A percentile compares a stretch with the other conserved stretches of the same genome.
Evolutionary conservation across 2,888 invertebrate genomes (phyloP).

Genomic region (Acanthoscelides obtectus): DNA sequence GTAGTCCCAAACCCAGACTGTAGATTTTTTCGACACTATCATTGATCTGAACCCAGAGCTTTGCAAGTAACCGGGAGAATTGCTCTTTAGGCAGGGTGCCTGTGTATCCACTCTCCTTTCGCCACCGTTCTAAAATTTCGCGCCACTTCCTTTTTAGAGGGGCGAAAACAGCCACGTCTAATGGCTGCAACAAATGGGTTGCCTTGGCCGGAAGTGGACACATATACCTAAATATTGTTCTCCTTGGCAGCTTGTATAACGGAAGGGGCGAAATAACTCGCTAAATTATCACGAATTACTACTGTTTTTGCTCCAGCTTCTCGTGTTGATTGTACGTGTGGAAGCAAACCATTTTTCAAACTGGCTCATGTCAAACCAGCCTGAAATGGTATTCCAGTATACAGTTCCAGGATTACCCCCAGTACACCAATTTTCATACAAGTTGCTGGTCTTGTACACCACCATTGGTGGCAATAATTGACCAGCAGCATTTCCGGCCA

Average conservation of each 20-base stretch:
- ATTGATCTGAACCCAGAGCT: constrained; percentile 8
- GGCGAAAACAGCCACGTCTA: no score
- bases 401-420: constrained; percentile 15
- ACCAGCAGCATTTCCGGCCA: no score
- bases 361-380: constrained; percentile 17
- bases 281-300: constrained; percentile 35
- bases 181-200: constrained; percentile 19
- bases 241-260: constrained; percentile 20
- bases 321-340: no score
- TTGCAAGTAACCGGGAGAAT: no score
- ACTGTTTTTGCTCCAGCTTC: no score
- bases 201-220: constrained; percentile 17
- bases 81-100: no score
- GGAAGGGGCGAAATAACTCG: constrained; percentile 11
- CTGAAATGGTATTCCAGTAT: constrained; percentile 12
- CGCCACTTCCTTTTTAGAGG: no score
- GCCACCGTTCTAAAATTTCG: no score
- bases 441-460: constrained; percentile 33
- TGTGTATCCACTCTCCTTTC: constrained; percentile 14
- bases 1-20: constrained; percentile 19
- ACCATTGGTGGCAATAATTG: no score
- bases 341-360: constrained; percentile 5
- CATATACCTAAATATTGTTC: constrained; percentile 12
- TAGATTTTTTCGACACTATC: constrained; percentile 13
- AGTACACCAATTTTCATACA: constrained; percentile 18